phyloP scores from a whole-genome alignment of 2,113 vertebrate genomes.

The Marmota monax region DNA sequence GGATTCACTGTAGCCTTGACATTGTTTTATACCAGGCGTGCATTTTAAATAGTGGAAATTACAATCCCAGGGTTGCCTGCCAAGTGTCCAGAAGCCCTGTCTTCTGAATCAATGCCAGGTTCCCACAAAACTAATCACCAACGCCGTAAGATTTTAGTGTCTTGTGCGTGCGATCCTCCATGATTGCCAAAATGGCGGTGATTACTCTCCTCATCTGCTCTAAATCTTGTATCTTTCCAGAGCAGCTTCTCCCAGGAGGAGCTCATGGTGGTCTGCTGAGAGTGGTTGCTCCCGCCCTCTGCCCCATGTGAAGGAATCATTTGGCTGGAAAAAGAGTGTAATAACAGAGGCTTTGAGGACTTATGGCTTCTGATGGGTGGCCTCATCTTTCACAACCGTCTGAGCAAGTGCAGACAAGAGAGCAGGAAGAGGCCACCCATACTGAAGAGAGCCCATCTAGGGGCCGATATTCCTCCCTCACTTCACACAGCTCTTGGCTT shows the following conservation, averaged over 20 bases:
- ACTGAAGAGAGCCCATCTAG: constrained; percentile 43
- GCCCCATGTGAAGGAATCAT: constrained; percentile 11
- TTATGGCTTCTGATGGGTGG: constrained; percentile 69
- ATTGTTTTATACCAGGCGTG: neutral
- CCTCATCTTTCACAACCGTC: constrained; percentile 68
- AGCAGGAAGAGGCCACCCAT: constrained; percentile 73
- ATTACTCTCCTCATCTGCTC: constrained; percentile 17
- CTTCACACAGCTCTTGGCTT: constrained; percentile 64
- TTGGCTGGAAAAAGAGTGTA: constrained; percentile 29
- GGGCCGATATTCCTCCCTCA: constrained; percentile 42
- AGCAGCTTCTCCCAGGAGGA: constrained; percentile 51
- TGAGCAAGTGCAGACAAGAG: constrained; percentile 69
- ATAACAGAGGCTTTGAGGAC: neutral
- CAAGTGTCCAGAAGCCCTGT: constrained; percentile 22
- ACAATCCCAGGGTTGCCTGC: neutral
- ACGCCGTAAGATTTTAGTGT: neutral
- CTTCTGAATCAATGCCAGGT: constrained; percentile 54
- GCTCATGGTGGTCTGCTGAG: constrained; percentile 47
- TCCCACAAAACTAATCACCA: constrained; percentile 48
- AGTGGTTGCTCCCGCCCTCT: constrained; percentile 33
- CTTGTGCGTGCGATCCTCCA: neutral
- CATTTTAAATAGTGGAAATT: constrained; percentile 58
- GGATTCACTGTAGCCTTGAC: neutral
- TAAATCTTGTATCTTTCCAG: constrained; percentile 61
- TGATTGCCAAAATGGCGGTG: constrained; percentile 8